These are phyloP conservation scores for Heliopora coerulea DNA, from an alignment of 92 coral and sea anemone genomes.

Conservation along the genomic window DNA sequence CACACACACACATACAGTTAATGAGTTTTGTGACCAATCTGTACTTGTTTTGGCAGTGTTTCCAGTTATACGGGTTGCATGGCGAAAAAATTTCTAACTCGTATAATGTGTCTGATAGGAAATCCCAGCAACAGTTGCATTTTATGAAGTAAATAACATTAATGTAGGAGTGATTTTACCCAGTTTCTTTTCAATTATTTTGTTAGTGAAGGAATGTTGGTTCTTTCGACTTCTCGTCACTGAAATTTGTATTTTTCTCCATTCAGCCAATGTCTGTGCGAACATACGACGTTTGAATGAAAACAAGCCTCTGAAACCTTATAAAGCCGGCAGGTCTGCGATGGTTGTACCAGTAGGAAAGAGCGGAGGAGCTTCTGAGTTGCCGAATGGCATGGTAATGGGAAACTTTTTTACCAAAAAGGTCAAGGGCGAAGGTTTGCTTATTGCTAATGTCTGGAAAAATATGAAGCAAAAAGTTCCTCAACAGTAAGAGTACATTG, in stretches of 20 bases:
- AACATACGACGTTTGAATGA: constrained; percentile 71
- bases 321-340: constrained; percentile 58
- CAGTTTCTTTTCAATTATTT: too few relatives aligned
- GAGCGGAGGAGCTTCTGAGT: constrained; percentile 66
- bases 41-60: too few relatives aligned
- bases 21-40: too few relatives aligned
- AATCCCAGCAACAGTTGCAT: too few relatives aligned
- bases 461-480: constrained; percentile 71
- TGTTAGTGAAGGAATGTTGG: background rate
- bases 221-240: too few relatives aligned
- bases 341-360: constrained; percentile 84
- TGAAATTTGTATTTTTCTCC: background rate
- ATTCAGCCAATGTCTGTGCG: constrained; percentile 64
- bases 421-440: constrained; percentile 61
- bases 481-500: too few relatives aligned
- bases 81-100: too few relatives aligned
- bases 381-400: constrained; percentile 78
- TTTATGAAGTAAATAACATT: too few relatives aligned
- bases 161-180: too few relatives aligned
- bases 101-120: too few relatives aligned
- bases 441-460: constrained; percentile 65
- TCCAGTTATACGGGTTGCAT: too few relatives aligned
- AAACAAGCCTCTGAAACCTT: constrained; percentile 63
- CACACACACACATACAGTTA: background rate
- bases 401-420: constrained; percentile 61